phyloP scores from a whole-genome alignment of 2,113 vertebrate species.

The Rousettus leschenaultii region DNA sequence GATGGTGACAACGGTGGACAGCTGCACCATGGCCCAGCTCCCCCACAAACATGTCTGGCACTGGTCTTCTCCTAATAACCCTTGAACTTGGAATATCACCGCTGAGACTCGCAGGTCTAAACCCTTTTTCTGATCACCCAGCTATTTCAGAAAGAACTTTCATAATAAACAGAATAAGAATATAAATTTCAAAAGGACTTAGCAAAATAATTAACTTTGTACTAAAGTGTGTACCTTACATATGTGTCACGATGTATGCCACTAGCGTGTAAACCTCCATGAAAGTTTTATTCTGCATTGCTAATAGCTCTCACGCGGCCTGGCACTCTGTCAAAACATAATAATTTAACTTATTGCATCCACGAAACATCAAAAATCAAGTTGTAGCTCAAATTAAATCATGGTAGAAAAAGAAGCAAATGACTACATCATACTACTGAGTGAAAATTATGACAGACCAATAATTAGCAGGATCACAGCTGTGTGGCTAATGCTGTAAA shows the following conservation, averaged over 20 bases:
- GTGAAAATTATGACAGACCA: neutral
- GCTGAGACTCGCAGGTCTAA: neutral
- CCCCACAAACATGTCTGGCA: fast-evolving
- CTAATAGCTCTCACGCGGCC: neutral
- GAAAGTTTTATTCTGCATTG: fast-evolving
- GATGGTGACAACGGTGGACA: neutral
- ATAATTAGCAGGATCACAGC: neutral
- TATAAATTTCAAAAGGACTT: neutral
- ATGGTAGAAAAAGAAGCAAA: neutral
- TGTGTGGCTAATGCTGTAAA: neutral
- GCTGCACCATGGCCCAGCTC: neutral
- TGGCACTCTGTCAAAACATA: neutral
- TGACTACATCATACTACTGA: neutral
- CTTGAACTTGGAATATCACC: neutral
- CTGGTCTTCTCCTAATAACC: neutral
- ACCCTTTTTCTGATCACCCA: neutral
- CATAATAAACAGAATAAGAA: neutral
- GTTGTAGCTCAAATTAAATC: neutral
- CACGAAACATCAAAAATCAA: neutral
- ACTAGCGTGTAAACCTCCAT: fast-evolving
- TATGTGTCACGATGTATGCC: neutral
- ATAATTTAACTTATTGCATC: neutral
- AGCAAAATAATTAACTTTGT: neutral
- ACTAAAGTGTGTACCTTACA: neutral
- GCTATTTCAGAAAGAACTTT: neutral